Percentiles rank a stretch among this genome's conserved stretches.
These are phyloP conservation scores for Drosophila affinis DNA, from an alignment of 2,888 invertebrate species.

Conservation along the genomic window DNA sequence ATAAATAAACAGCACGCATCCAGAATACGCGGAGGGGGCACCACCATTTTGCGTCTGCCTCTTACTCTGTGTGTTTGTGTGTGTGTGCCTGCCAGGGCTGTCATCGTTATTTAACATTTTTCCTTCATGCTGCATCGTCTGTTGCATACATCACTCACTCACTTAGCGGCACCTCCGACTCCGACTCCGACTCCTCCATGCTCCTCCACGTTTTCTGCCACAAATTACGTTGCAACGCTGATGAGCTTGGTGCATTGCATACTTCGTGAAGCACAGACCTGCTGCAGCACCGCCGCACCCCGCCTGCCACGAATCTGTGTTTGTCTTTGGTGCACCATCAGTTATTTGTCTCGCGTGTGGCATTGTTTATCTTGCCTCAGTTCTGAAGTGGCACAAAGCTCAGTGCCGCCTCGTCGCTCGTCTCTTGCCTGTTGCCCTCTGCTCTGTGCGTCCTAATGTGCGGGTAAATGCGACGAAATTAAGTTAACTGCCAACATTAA, in stretches of 20 bases:
- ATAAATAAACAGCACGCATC: conserved; percentile 78
- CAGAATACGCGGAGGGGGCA: conserved; percentile 37
- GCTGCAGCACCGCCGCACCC: conserved; percentile 38
- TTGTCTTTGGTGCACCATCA: conserved; percentile 56
- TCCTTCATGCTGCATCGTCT: conserved; percentile 77
- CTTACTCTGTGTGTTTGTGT: too few species aligned
- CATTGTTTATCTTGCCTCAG: conserved; percentile 64
- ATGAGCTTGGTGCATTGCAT: conserved; percentile 69
- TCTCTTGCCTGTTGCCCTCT: conserved; percentile 13
- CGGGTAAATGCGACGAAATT: conserved; percentile 80
- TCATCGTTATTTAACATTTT: conserved; percentile 77
- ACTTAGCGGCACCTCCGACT: conserved; percentile 55
- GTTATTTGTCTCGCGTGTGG: conserved; percentile 71
- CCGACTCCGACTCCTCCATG: conserved; percentile 18
- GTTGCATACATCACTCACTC: conserved; percentile 78
- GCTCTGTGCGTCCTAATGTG: conserved; percentile 63
- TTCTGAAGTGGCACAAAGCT: conserved; percentile 25
- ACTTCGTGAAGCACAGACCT: conserved; percentile 37
- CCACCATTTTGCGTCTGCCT: conserved; percentile 29
- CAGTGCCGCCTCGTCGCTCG: conserved; percentile 17
- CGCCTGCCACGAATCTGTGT: background rate
- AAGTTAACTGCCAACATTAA: conserved; percentile 78
- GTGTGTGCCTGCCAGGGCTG: conserved; percentile 35
- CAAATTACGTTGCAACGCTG: conserved; percentile 70
- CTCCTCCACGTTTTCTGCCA: conserved; percentile 28